Evolutionary conservation across 2,888 invertebrate species (phyloP), one percentile per base, ranked within the genome.

Genomic region (Cheilosia vernalis): DNA sequence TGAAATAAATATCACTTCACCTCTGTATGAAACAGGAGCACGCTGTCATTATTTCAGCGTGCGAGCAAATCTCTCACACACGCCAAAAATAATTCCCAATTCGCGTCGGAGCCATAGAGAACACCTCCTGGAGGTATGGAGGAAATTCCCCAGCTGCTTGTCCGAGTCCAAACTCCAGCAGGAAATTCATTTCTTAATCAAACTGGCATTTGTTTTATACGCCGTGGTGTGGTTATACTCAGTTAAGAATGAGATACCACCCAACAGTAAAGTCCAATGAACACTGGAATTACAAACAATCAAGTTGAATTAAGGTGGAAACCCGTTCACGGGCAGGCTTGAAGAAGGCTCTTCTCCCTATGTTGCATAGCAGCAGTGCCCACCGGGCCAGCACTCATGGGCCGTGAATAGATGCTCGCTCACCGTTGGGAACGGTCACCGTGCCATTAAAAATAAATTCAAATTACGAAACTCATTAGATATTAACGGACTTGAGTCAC

Each of bases 381-480:
- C 27, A 27, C 7, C 27, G 27, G 27, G 72, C 33, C 17, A 60
- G 33, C 70, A 80, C 69, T 64, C 79, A 1, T 64, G 74, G 67
- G 69, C 63, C 55, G 9, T 30, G 53, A 74, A 84, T 63, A 70
- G 70, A 69, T 70, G 74, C 80, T 72, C 58, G 74, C 80, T 76
- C 63, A 85, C 84, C 80, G 84, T 80, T 85, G 64, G 70, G 49
- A 85, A 81, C 85, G 85, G 85, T 76, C 81, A 81, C 66, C 53
- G 76, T 81, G 81, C 81, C 76, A 85, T 85, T 85, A 85, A 85
- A 81, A 85, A 72, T 85, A 81, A 85, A 85, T 85, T 85, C 67
- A 85, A 85, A 85, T 85, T 85, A 81, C 85, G 77, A 85, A 85
- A 85, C 85, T 85, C 85, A 85, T 85, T 85, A 85, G 76, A 81